phyloP scores from a whole-genome alignment of 2,888 invertebrate species.

The Cremastinae sp. region DNA sequence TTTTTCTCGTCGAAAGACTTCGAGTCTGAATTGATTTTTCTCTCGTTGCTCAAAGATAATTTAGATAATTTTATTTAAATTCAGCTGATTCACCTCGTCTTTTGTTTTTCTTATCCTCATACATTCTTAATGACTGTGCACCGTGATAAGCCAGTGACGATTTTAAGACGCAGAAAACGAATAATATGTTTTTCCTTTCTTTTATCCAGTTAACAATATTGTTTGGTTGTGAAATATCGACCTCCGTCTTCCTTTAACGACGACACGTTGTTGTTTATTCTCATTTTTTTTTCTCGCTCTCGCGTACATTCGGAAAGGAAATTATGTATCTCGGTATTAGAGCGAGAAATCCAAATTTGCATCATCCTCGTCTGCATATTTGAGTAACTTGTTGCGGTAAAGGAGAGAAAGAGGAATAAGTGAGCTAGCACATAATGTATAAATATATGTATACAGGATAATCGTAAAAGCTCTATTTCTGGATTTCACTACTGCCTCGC shows the following conservation, averaged over 20 bases:
- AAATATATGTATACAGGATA: neutral
- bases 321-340: neutral
- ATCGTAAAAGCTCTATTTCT: conserved; percentile 53
- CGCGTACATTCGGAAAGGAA: neutral
- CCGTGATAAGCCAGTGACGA: too few relatives aligned
- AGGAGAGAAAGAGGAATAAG: conserved; percentile 18
- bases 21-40: too few relatives aligned
- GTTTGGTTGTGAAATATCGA: too few relatives aligned
- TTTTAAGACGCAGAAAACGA: too few relatives aligned
- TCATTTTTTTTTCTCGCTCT: neutral
- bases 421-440: neutral
- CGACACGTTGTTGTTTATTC: neutral
- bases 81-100: conserved; percentile 6
- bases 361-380: conserved; percentile 1
- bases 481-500: conserved; percentile 49
- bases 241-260: neutral
- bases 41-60: too few relatives aligned
- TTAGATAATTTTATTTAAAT: conserved; percentile 9
- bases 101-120: neutral
- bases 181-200: too few relatives aligned
- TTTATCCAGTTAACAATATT: too few relatives aligned
- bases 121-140: too few relatives aligned
- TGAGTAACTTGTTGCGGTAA: conserved; percentile 37
- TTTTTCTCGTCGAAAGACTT: too few relatives aligned
- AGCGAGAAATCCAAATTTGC: conserved; percentile 9